Evolutionary conservation across 53 echinoderm and acorn worm genomes (phyloP).

Genomic region (Zoroaster sp.): DNA sequence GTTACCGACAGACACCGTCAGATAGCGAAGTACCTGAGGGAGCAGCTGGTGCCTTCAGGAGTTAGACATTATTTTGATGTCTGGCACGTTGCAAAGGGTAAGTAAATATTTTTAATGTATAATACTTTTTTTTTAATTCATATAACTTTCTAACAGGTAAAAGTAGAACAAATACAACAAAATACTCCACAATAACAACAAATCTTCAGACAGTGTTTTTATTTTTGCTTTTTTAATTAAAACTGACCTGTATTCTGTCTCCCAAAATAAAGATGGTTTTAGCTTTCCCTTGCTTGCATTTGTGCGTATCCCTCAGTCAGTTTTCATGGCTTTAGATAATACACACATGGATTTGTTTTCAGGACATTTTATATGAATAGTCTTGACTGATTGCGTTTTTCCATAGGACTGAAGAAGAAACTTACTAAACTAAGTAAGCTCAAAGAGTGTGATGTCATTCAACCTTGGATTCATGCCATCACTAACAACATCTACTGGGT

Average conservation of each 20-base stretch:
- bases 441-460: background rate
- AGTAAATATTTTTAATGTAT: too few relatives aligned
- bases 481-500: conserved; percentile 26
- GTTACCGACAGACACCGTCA: background rate
- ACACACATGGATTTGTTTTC: background rate
- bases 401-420: conserved; percentile 13
- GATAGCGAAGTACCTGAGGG: background rate
- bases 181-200: too few relatives aligned
- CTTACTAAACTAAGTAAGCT: background rate
- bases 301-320: too few relatives aligned
- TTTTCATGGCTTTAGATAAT: too few relatives aligned
- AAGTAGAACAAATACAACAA: too few relatives aligned
- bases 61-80: background rate
- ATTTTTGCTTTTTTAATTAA: too few relatives aligned
- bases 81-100: background rate
- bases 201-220: too few relatives aligned
- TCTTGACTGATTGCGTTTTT: background rate
- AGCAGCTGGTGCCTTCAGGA: background rate
- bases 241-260: too few relatives aligned
- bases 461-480: background rate
- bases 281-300: too few relatives aligned
- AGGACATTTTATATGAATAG: background rate
- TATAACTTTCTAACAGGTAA: too few relatives aligned
- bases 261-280: too few relatives aligned
- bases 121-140: too few relatives aligned